These are phyloP conservation scores for Parazoanthus darwini DNA, from an alignment of 92 coral and sea anemone genomes.

Conservation along the genomic window DNA sequence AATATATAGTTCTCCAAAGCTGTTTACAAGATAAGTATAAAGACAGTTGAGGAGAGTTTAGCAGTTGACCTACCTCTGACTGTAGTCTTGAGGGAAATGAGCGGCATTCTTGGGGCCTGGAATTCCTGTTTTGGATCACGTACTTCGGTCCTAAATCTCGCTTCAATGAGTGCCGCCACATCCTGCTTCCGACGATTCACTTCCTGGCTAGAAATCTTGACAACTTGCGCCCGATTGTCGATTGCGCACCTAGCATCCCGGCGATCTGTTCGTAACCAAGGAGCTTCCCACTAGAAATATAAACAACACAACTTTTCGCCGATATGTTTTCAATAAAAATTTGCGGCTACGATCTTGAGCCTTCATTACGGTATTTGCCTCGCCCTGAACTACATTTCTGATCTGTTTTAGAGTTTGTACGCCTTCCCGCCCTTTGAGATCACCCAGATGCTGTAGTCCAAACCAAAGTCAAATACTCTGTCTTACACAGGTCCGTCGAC, in stretches of 20 bases:
- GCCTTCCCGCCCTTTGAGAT: too few species aligned
- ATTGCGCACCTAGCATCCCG: slow-evolving; percentile 47
- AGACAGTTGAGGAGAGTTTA: background rate
- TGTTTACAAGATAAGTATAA: too few species aligned
- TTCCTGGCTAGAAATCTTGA: slow-evolving; percentile 39
- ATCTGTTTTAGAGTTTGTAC: too few species aligned
- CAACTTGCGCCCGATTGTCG: slow-evolving; percentile 51
- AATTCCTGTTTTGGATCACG: slow-evolving; percentile 4
- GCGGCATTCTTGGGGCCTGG: background rate
- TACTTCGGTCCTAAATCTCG: slow-evolving; percentile 49
- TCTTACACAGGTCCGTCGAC: too few species aligned
- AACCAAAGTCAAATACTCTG: too few species aligned
- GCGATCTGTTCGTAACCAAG: slow-evolving; percentile 69
- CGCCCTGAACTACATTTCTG: too few species aligned
- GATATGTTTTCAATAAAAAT: too few species aligned
- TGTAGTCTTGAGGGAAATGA: slow-evolving; percentile 5
- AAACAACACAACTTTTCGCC: background rate
- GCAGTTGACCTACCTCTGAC: slow-evolving; percentile 12
- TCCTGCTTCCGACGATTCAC: slow-evolving; percentile 64
- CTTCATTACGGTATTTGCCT: too few species aligned
- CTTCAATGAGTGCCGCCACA: slow-evolving; percentile 74
- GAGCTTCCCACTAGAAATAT: slow-evolving; percentile 68
- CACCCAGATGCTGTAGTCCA: too few species aligned
- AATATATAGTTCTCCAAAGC: too few species aligned
- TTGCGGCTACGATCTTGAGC: too few species aligned